These are phyloP conservation scores for Saccostrea echinata DNA, from an alignment of 1,140 invertebrate genomes.

Conservation along the genomic window DNA sequence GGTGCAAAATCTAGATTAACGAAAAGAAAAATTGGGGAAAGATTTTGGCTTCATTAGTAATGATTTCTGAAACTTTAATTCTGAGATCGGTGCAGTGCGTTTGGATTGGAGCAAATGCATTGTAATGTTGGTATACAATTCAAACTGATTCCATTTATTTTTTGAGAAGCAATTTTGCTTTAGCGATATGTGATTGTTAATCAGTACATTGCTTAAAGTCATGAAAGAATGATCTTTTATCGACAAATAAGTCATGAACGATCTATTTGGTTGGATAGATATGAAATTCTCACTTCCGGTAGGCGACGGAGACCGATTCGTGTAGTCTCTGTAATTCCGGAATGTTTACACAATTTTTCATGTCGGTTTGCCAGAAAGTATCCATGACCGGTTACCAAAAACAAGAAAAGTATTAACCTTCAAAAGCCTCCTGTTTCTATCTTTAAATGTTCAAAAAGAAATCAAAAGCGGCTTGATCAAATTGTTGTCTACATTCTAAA, in stretches of 20 bases:
- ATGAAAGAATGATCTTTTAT: too few relatives aligned
- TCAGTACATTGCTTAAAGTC: background rate
- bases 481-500: too few relatives aligned
- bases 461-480: too few relatives aligned
- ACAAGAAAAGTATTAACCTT: constrained; percentile 31
- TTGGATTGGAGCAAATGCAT: background rate
- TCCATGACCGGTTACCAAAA: background rate
- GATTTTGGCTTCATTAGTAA: too few relatives aligned
- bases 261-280: background rate
- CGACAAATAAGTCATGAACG: background rate
- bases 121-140: too few relatives aligned
- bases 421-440: background rate
- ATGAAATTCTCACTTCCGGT: background rate
- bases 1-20: too few relatives aligned
- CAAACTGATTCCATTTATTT: too few relatives aligned
- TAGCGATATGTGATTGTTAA: background rate
- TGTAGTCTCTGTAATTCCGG: constrained; percentile 5
- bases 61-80: background rate
- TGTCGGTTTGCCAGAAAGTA: background rate
- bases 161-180: background rate
- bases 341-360: constrained; percentile 9
- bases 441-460: background rate
- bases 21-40: too few relatives aligned
- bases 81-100: background rate
- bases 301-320: background rate